These are phyloP conservation scores for Bos indicus DNA, from an alignment of 2,113 vertebrate genomes.

Conservation along the genomic window DNA sequence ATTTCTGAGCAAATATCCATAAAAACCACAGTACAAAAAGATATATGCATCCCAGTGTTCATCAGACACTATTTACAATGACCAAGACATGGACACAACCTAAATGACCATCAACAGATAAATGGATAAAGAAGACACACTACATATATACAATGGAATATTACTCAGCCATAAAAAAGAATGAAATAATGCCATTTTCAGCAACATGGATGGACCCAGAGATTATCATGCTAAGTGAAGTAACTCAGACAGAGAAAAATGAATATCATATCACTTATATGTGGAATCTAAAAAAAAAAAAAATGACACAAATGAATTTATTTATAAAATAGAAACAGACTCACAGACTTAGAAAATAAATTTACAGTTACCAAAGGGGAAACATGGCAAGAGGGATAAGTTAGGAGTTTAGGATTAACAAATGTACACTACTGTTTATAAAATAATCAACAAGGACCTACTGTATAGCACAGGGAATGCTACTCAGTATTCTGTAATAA, in stretches of 20 bases:
- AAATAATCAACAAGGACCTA: too few relatives aligned
- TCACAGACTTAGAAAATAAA: not conserved
- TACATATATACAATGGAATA: not conserved
- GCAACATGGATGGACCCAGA: not conserved
- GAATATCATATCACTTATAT: not conserved
- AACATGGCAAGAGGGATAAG: not conserved
- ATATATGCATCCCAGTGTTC: not conserved
- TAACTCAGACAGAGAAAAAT: not conserved
- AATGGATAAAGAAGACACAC: not conserved
- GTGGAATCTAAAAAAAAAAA: not conserved
- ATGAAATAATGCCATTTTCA: not conserved
- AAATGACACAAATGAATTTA: not conserved
- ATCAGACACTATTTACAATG: not conserved
- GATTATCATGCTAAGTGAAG: not conserved
- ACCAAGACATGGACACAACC: not conserved
- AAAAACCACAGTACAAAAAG: not conserved
- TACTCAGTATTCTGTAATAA: not conserved
- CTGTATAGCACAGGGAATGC: not conserved
- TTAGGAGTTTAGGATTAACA: too few relatives aligned
- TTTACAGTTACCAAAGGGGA: not conserved
- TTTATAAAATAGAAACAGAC: not conserved
- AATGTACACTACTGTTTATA: too few relatives aligned
- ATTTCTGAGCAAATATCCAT: not conserved
- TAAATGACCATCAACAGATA: not conserved
- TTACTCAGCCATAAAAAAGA: not conserved